Percentiles rank a stretch among this genome's conserved stretches.
phyloP scores from a whole-genome alignment of 2,797 vertebrate genomes.

The Cossypha polioptera region DNA sequence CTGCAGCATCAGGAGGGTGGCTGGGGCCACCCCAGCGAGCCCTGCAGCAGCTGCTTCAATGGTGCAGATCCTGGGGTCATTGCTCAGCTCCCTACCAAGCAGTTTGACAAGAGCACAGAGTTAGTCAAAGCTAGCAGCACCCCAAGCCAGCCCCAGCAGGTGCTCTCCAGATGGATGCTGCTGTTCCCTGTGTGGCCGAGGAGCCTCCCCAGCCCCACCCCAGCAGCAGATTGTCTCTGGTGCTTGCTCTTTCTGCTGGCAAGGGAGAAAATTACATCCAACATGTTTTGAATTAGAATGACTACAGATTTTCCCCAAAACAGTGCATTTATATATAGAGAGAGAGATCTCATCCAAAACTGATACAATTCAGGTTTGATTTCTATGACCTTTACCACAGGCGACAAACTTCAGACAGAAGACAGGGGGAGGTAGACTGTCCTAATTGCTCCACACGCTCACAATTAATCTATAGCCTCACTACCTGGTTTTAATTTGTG shows the following conservation, averaged over 20 bases:
- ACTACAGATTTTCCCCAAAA: background rate
- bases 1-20: background rate
- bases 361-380: background rate
- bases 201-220: background rate
- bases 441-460: slow-evolving; percentile 30
- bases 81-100: background rate
- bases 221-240: background rate
- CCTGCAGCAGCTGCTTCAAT: background rate
- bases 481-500: slow-evolving; percentile 28
- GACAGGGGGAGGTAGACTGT: background rate
- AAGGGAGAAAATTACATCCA: background rate
- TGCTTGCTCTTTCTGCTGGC: background rate
- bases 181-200: background rate
- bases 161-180: slow-evolving; percentile 41
- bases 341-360: background rate
- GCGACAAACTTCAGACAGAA: slow-evolving; percentile 27
- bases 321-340: background rate
- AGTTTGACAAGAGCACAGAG: background rate
- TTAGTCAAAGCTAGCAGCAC: background rate
- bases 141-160: background rate
- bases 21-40: accelerated
- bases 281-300: slow-evolving; percentile 17
- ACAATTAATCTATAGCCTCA: slow-evolving; percentile 58
- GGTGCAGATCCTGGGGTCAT: background rate
- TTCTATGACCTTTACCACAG: slow-evolving; percentile 46